These are phyloP conservation scores for Plagiodera versicolora DNA, from an alignment of 2,888 invertebrate genomes.

Conservation along the genomic window DNA sequence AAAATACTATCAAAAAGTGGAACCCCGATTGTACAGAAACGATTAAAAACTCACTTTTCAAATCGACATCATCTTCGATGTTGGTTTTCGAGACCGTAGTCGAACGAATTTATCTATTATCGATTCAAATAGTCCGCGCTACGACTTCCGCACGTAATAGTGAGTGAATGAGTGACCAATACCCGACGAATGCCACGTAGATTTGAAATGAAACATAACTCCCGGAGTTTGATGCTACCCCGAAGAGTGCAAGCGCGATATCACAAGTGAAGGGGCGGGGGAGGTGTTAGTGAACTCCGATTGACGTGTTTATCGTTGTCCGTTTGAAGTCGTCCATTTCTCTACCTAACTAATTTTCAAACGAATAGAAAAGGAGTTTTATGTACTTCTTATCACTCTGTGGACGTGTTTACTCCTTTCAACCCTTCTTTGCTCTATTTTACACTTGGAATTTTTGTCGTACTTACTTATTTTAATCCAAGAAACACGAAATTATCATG, in stretches of 20 bases:
- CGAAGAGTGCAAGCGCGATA: constrained; percentile 14
- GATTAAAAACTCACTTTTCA: neutral
- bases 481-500: too few species aligned
- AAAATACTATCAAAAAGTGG: too few species aligned
- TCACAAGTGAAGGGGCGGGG: neutral
- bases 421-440: too few species aligned
- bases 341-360: too few species aligned
- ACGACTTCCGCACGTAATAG: neutral
- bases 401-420: too few species aligned
- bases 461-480: too few species aligned
- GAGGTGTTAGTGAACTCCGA: neutral
- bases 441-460: too few species aligned
- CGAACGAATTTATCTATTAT: neutral
- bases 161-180: too few species aligned
- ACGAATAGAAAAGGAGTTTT: too few species aligned
- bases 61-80: neutral
- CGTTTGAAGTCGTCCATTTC: too few species aligned
- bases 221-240: constrained; percentile 13
- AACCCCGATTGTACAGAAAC: too few species aligned
- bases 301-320: neutral
- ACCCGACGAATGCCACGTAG: constrained; percentile 15
- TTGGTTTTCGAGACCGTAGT: neutral
- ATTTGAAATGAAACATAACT: constrained; percentile 25
- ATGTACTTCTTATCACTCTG: too few species aligned
- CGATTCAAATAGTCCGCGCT: constrained; percentile 1